phyloP scores from a whole-genome alignment of 2,113 vertebrate species.

The Erythrolamprus reginae region DNA sequence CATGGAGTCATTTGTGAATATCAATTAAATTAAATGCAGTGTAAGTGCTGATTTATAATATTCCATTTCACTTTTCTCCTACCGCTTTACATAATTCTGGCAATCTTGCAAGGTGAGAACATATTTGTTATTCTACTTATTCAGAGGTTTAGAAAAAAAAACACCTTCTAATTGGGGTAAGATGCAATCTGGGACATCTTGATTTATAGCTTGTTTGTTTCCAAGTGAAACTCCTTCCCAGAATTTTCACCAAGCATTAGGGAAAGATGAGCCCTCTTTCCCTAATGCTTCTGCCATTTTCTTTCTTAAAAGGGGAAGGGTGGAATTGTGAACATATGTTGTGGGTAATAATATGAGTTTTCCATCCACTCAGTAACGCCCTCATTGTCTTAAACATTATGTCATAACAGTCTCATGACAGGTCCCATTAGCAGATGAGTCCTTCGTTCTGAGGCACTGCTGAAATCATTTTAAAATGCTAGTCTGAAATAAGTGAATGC shows the following conservation, averaged over 20 bases:
- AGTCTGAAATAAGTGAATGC: not conserved
- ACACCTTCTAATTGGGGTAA: not conserved
- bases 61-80: not conserved
- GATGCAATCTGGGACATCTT: not conserved
- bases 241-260: not conserved
- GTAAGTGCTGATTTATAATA: not conserved
- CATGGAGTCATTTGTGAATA: not conserved
- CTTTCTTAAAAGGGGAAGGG: not conserved
- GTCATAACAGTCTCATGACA: not conserved
- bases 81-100: not conserved
- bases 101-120: not conserved
- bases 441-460: not conserved
- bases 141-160: not conserved
- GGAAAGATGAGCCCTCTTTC: not conserved
- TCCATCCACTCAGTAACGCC: not conserved
- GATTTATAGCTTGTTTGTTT: not conserved
- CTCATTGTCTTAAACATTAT: not conserved
- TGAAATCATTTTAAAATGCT: not conserved
- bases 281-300: not conserved
- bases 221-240: not conserved
- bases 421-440: not conserved
- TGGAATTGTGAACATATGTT: not conserved
- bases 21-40: not conserved
- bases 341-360: not conserved
- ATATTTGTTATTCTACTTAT: not conserved